Percentiles rank a stretch among this genome's conserved stretches.
These are phyloP conservation scores for Aplodontia rufa DNA, from an alignment of 2,113 vertebrate genomes.

Conservation along the genomic window DNA sequence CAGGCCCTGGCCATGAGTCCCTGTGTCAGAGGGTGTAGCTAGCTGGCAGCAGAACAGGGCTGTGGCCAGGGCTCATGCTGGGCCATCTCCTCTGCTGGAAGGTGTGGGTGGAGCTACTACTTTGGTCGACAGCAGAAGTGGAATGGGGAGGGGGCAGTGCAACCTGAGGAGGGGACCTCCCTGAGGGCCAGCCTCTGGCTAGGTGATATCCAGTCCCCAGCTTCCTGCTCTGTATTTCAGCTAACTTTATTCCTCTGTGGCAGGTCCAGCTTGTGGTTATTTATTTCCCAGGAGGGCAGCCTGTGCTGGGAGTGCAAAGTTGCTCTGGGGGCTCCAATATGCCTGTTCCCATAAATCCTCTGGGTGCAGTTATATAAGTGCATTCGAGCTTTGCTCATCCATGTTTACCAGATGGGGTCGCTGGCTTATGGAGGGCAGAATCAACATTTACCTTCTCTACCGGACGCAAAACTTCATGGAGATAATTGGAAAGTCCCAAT, in stretches of 20 bases:
- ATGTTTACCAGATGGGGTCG: neutral
- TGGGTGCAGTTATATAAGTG: slow-evolving; percentile 36
- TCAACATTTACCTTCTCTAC: slow-evolving; percentile 24
- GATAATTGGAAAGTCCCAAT: neutral
- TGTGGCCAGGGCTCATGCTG: neutral
- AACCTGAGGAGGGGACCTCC: neutral
- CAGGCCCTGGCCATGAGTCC: neutral
- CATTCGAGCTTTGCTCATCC: neutral
- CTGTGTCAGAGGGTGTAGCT: neutral
- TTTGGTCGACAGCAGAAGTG: neutral
- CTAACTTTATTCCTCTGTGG: neutral
- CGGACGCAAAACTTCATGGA: neutral
- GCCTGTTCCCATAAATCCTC: neutral
- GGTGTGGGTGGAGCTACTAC: neutral
- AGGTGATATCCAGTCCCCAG: neutral
- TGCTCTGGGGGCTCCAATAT: neutral
- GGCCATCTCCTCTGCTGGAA: neutral
- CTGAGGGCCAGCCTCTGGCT: neutral
- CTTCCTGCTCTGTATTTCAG: neutral
- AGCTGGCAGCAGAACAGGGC: neutral
- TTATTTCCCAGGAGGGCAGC: neutral
- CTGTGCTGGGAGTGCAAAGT: neutral
- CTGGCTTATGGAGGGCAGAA: neutral
- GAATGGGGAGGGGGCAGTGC: neutral
- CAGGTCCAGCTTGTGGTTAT: neutral